Evolutionary conservation across 2,797 vertebrate species (phyloP), one percentile per base, ranked within the genome.

Genomic region (Lateolabrax maculatus): DNA sequence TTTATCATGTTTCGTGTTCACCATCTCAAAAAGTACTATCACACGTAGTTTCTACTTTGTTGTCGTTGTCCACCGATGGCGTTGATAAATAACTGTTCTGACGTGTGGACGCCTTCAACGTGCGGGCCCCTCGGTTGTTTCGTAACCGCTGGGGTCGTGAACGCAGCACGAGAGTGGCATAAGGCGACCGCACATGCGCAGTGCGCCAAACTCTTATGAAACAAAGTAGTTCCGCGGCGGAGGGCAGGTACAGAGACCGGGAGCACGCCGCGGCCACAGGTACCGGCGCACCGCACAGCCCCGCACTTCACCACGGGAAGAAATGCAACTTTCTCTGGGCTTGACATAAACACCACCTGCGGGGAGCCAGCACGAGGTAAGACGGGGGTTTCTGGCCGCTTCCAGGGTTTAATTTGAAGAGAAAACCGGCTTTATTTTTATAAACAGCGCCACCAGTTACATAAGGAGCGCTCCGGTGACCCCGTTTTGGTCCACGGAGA

Each of bases 381-480:
- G 83, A 16, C 29, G 12, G 2, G 0, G 19, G 0, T 9, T 56
- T 49, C 19, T n/a, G 1, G 0, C 23, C 0, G 1, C 1, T 29
- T 36, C 36, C 1, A 0, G 4, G 6, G 11, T 13, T 9, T 52
- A 9, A 6, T 56, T 78, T 69, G 16, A 3, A 12, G 6, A 5
- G 9, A 2, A 37, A 64, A 41, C 21, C 18, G 31, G 23, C 2
- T 56, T 3, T 21, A 57, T 9, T 70, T 53, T 43, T 1, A 57
- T 67, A 74, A 86, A 89, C 87, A 85, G 88, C 85, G 85, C 80
- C 79, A 34, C 67, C 18, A 27, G 25, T 93, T 95, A 81, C 91
- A 89, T 94, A 94, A 95, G 44, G 23, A 1, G 0, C 25, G 71
- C 51, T 79, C 79, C n/a, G 67, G 68, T 95, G 94, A 95, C 93